phyloP scores from a whole-genome alignment of 2,113 vertebrate species.

The Dromiciops gliroides region DNA sequence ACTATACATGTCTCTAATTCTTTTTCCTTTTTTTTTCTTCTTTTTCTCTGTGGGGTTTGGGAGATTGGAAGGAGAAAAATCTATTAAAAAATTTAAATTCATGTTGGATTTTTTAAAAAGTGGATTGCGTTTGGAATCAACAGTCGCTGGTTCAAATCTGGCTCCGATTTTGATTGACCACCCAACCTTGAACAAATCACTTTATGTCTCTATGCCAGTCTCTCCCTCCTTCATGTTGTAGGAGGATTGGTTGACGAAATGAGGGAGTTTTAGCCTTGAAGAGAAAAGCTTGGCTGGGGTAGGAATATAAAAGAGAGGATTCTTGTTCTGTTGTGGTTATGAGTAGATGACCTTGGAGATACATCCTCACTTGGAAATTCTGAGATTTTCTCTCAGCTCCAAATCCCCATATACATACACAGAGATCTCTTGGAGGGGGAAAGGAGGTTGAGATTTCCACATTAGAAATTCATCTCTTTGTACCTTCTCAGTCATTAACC shows the following conservation, averaged over 20 bases:
- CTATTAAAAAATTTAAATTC: background rate
- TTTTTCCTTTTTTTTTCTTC: too few relatives aligned
- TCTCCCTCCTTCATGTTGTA: background rate
- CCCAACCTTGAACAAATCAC: background rate
- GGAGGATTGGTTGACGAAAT: background rate
- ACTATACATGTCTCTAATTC: background rate
- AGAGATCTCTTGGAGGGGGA: too few relatives aligned
- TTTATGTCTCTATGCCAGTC: background rate
- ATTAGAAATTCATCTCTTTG: background rate
- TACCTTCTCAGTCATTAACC: background rate
- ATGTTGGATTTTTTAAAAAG: background rate
- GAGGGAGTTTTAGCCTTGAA: background rate
- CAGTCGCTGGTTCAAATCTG: background rate
- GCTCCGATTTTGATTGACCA: background rate
- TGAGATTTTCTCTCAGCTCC: background rate
- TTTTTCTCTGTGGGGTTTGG: background rate
- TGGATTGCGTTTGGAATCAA: background rate
- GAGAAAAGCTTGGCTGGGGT: background rate
- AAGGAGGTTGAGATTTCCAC: background rate
- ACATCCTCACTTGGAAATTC: background rate
- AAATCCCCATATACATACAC: background rate
- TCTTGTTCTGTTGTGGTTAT: background rate
- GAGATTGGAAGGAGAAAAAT: background rate
- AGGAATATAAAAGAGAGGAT: background rate
- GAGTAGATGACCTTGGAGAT: background rate